Base-by-base conservation (phyloP, 2,797 vertebrate genomes). In the Leptoclinus maculatus region DNA sequence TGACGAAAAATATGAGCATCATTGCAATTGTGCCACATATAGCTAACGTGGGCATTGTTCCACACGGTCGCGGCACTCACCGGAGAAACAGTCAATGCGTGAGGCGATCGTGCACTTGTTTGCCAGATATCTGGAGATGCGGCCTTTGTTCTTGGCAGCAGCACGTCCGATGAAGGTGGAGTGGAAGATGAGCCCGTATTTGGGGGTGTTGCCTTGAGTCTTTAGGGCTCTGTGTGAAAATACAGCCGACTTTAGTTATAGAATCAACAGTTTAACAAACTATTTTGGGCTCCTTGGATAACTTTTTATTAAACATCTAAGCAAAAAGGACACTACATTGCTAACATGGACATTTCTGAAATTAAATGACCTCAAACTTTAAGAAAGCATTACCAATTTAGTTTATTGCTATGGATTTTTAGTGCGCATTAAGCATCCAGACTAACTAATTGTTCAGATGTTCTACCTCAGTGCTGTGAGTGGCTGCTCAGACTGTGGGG, bases 1-100 rank as follows among this genome's bases (percentile, higher is more conserved):
- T 99, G 98, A 99, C 98, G 98, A 99, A 99, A 99, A 99, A 99
- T 98, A 45, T 75, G 64, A 86, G 88, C 97, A 99, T 99, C 97
- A 98, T 12, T 0, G 97, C 96, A 94, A 83, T 10, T 7, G 7
- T 1, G 49, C 76, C 64, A 65, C 60, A 3, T 0, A 19, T 3
- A 9, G 4, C 32, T 0, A 16, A 17, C 2, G 1, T 2, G 1
- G 7, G 1, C 1, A 5, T 6, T 5, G 11, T 0, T 0, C 4
- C 4, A 29, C 1, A 13, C 1, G 6, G 2, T 2, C 7, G 0
- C 0, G 0, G 2, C 7, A 56, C 89, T 91, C 80, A 99, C 98
- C 98, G 5, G 98, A 97, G 90, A 99, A 99, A 86, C 98, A 99
- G 93, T 99, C 98, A 0, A 99, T 98, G 41, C 98, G 95, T 0